A percentile compares a stretch with the other conserved stretches of the same genome.
These are phyloP conservation scores for Bombus confusus DNA, from an alignment of 1,140 invertebrate species.

Conservation along the genomic window DNA sequence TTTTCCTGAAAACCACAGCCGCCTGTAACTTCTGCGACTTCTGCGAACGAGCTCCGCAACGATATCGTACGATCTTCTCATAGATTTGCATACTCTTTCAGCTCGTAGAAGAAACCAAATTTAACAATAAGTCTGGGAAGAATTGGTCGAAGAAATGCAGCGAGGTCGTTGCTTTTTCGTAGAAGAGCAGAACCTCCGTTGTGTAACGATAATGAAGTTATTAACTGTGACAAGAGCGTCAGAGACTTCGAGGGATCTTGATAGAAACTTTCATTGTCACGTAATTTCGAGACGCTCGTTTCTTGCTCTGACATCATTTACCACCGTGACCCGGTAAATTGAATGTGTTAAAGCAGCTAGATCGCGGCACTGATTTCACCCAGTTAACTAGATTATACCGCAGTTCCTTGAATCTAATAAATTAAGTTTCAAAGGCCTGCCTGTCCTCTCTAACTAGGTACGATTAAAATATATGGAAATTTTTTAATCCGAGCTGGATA, in stretches of 20 bases:
- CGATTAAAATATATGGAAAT: neutral
- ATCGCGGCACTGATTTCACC: slow-evolving; percentile 20
- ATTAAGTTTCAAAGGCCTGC: neutral
- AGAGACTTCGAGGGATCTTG: slow-evolving; percentile 2
- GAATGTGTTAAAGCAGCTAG: slow-evolving; percentile 11
- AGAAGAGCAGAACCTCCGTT: no score
- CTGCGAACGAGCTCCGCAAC: neutral
- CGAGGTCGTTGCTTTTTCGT: neutral
- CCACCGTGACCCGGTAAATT: slow-evolving; percentile 13
- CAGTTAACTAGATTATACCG: slow-evolving; percentile 19
- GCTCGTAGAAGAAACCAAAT: neutral
- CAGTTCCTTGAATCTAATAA: neutral
- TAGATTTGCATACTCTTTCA: neutral
- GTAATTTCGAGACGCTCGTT: neutral
- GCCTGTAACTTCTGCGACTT: neutral
- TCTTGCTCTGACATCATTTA: neutral
- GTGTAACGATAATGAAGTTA: neutral
- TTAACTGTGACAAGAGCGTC: neutral
- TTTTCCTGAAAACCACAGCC: neutral
- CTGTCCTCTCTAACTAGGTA: neutral
- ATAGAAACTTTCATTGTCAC: slow-evolving; percentile 1
- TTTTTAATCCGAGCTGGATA: neutral
- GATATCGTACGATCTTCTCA: neutral
- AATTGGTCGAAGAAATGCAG: neutral
- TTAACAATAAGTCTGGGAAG: no score